Evolutionary conservation across 2,797 vertebrate species (phyloP), one percentile per base, ranked within the genome.

Genomic region (Tenualosa thibaudeaui): DNA sequence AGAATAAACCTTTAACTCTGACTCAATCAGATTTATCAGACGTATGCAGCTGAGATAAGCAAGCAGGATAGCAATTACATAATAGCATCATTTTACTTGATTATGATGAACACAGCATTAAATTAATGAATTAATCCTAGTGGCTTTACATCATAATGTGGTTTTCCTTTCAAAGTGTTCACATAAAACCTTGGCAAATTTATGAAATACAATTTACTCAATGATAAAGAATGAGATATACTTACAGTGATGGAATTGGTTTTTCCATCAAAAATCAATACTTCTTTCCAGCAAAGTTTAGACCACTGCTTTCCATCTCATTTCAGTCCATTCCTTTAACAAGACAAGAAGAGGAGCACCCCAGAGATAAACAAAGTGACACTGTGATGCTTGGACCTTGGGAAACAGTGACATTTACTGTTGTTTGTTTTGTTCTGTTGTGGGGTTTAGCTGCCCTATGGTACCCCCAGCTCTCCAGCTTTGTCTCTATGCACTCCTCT

Each of bases 371-470:
- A 26, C 22, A 86, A 0, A 82, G 83, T 89, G 82, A 83, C 86
- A 26, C 85, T 81, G 89, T 87, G 89, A 81, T 86, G 86, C 51
- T 82, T 83, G 9, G 9, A 58, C 24, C 9, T 37, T 56, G 84
- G 86, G 13, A 87, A 22, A 56, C 84, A 83, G 83, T 90, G 85
- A 88, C 88, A 88, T 88, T 82, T 81, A 88, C 78, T 81, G 83
- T 90, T 54, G 24, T 83, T 89, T 89, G 90, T 91, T 90, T 88
- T 87, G 58, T 88, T 91, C 90, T 91, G 89, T 75, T 75, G 12
- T 5, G 71, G 71, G 71, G 71, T 22, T 78, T 40, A 78, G 15
- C 37, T 75, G 31, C 19, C 68, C 68, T 9, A 5, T 43, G 68
- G 31, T 40, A 75, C 85, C 49, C 71, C 71, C 46, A 19, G 62